Conservation (phyloP, 2,888 invertebrate genomes). For the Andrena haemorrhoa region DNA sequence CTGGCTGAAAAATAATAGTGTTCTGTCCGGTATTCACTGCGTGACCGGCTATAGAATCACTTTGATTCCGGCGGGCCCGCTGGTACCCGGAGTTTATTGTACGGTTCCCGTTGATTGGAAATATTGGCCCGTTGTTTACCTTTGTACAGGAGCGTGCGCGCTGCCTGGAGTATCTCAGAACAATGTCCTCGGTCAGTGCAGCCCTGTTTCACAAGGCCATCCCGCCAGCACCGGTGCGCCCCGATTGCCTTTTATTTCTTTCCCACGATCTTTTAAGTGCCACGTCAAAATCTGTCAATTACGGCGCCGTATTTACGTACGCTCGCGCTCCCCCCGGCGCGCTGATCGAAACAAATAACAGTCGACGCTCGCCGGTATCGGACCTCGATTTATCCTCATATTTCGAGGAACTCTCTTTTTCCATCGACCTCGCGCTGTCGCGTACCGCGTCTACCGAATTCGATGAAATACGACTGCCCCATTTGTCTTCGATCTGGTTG, state of each 20-base stretch:
- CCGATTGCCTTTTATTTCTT: constrained; percentile 50
- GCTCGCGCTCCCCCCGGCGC: not conserved
- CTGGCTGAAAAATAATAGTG: constrained; percentile 59
- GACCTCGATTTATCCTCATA: constrained; percentile 48
- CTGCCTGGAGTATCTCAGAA: constrained; percentile 49
- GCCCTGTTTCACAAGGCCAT: constrained; percentile 13
- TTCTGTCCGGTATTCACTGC: constrained; percentile 44
- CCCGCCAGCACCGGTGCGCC: constrained; percentile 7
- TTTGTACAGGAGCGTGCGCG: constrained; percentile 27
- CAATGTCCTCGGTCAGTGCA: constrained; percentile 40
- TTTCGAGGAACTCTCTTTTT: constrained; percentile 24
- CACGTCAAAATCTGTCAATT: constrained; percentile 46
- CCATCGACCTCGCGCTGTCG: not conserved
- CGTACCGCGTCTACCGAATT: constrained; percentile 2
- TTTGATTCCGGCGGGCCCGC: constrained; percentile 34
- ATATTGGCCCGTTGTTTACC: constrained; percentile 65
- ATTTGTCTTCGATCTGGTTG: constrained; percentile 44
- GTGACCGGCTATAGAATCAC: constrained; percentile 39
- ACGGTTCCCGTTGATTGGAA: constrained; percentile 59
- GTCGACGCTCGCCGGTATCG: constrained; percentile 14
- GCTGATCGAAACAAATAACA: constrained; percentile 49
- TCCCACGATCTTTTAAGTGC: constrained; percentile 35
- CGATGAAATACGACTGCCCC: constrained; percentile 39
- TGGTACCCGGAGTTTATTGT: constrained; percentile 44
- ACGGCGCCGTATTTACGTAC: constrained; percentile 42